Evolutionary conservation across 2,888 invertebrate species (phyloP).

Genomic region (Aleiodes alternator): DNA sequence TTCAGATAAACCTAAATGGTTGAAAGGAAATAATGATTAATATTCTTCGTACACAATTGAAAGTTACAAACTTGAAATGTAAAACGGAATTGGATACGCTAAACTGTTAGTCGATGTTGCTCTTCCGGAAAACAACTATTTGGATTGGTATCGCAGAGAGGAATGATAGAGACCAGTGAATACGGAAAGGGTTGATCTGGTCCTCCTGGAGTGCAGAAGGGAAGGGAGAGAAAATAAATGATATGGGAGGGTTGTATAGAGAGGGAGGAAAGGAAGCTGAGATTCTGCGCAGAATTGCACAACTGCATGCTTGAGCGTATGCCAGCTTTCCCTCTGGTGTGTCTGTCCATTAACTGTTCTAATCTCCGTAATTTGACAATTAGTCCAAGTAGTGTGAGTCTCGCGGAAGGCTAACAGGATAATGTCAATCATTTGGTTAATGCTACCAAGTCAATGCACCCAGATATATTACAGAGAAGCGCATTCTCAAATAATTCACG

Average conservation of each 20-base stretch:
- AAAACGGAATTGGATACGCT: slow-evolving; percentile 44
- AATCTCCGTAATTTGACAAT: slow-evolving; percentile 70
- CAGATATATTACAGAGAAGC: slow-evolving; percentile 16
- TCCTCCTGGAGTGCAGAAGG: slow-evolving; percentile 4
- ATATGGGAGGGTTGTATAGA: slow-evolving; percentile 17
- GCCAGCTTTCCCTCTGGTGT: slow-evolving; percentile 45
- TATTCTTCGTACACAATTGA: not conserved
- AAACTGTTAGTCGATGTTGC: slow-evolving; percentile 38
- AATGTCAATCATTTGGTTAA: slow-evolving; percentile 55
- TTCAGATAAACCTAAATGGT: not conserved
- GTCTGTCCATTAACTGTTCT: slow-evolving; percentile 66
- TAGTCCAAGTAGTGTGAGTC: slow-evolving; percentile 52
- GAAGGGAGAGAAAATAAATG: slow-evolving; percentile 29
- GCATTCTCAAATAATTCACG: slow-evolving; percentile 21
- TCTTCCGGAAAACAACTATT: slow-evolving; percentile 24
- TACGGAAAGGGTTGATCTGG: slow-evolving; percentile 53
- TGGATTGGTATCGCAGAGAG: slow-evolving; percentile 62
- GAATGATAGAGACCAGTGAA: slow-evolving; percentile 59
- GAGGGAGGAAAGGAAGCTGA: slow-evolving; percentile 34
- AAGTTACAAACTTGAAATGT: not conserved
- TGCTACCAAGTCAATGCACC: slow-evolving; percentile 48
- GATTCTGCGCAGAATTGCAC: slow-evolving; percentile 44
- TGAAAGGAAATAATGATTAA: not conserved
- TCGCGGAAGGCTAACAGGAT: slow-evolving; percentile 54
- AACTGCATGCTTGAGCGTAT: slow-evolving; percentile 33